A percentile compares a stretch with the other conserved stretches of the same genome.
Conservation (phyloP, 2,888 invertebrate genomes). For the Opisthograptis luteolata region DNA sequence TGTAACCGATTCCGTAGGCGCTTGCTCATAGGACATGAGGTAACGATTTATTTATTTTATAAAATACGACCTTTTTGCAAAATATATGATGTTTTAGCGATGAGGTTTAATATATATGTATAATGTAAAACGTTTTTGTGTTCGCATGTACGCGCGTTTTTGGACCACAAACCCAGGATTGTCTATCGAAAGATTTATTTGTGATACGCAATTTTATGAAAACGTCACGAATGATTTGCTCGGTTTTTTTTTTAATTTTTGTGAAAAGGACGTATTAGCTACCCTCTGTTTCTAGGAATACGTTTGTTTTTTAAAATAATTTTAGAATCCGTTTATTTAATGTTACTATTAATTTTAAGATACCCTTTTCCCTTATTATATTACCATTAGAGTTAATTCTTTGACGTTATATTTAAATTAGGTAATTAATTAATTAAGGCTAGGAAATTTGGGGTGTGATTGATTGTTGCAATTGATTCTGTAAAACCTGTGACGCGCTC, state of each 20-base stretch:
- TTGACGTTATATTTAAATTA: slow-evolving; percentile 66
- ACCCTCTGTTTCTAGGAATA: slow-evolving; percentile 20
- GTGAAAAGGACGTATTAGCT: slow-evolving; percentile 14
- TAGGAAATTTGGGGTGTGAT: slow-evolving; percentile 32
- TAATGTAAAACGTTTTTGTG: no score
- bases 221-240: slow-evolving; percentile 5
- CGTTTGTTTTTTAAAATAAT: slow-evolving; percentile 21
- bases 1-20: slow-evolving; percentile 10
- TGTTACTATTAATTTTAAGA: slow-evolving; percentile 80
- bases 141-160: no score
- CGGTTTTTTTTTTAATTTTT: neutral
- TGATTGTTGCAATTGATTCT: slow-evolving; percentile 26
- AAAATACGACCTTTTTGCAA: slow-evolving; percentile 12
- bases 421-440: slow-evolving; percentile 35
- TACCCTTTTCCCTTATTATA: slow-evolving; percentile 60
- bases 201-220: slow-evolving; percentile 4
- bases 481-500: neutral
- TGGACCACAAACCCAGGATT: neutral
- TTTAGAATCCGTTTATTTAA: slow-evolving; percentile 69
- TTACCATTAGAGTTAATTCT: slow-evolving; percentile 77
- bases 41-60: slow-evolving; percentile 19
- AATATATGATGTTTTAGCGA: neutral
- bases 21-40: slow-evolving; percentile 43
- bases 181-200: slow-evolving; percentile 36
- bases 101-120: neutral